These are phyloP conservation scores for Tauraco erythrolophus DNA, from an alignment of 2,113 vertebrate species.

Conservation along the genomic window DNA sequence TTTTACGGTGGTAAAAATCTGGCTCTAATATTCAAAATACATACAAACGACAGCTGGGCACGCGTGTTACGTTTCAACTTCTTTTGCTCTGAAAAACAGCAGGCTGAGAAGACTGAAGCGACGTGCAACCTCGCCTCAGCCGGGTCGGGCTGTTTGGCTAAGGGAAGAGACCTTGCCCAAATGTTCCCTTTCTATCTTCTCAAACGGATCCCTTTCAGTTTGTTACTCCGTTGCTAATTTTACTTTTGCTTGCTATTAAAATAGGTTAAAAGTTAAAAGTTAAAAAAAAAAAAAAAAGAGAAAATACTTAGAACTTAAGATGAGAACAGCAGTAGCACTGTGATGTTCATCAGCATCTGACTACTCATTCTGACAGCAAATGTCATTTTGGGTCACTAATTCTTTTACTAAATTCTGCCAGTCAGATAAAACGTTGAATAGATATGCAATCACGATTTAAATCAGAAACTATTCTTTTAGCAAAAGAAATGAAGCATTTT, in stretches of 20 bases:
- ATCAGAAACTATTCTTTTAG: neutral
- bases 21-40: neutral
- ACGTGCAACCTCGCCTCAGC: accelerated
- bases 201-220: neutral
- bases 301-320: neutral
- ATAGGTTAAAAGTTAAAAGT: neutral
- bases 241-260: neutral
- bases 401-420: neutral
- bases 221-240: neutral
- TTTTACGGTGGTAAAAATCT: neutral
- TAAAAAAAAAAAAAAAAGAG: neutral
- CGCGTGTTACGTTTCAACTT: neutral
- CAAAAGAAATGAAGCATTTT: neutral
- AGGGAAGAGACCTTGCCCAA: neutral
- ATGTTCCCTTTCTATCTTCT: neutral
- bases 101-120: neutral
- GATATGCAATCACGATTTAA: neutral
- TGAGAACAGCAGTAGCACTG: neutral
- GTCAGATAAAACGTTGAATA: neutral
- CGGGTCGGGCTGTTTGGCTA: neutral
- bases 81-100: neutral
- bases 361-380: neutral
- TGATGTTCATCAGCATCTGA: neutral
- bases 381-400: neutral
- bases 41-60: neutral